phyloP scores from a whole-genome alignment of 2,113 vertebrate species.

The Eubucco bourcierii region DNA sequence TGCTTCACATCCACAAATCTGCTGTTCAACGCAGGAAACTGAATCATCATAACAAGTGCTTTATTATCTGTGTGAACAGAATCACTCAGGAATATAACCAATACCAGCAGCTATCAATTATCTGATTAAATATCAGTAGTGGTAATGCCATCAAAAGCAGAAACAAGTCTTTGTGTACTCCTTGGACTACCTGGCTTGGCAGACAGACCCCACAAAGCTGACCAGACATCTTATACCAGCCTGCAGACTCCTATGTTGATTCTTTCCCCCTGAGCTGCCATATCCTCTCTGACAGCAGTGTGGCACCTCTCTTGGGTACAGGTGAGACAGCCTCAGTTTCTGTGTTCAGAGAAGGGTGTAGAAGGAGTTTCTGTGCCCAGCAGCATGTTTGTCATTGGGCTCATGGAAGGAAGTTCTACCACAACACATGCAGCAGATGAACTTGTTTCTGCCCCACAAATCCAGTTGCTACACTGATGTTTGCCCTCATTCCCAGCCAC shows the following conservation, averaged over 20 bases:
- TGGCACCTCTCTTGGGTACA: fast-evolving
- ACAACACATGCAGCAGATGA: not conserved
- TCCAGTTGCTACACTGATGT: not conserved
- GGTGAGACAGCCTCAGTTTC: not conserved
- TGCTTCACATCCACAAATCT: not conserved
- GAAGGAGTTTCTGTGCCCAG: not conserved
- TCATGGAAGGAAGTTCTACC: not conserved
- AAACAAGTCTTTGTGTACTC: not conserved
- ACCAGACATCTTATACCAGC: not conserved
- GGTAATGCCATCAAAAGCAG: not conserved
- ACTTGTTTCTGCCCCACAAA: not conserved
- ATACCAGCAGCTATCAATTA: not conserved
- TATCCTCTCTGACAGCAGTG: not conserved
- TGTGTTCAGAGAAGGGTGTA: not conserved
- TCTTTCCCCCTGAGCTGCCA: not conserved
- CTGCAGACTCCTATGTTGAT: not conserved
- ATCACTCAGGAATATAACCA: not conserved
- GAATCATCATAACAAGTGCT: not conserved
- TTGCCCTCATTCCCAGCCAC: not conserved
- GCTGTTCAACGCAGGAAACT: not conserved
- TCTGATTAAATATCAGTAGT: not conserved
- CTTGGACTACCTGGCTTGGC: not conserved
- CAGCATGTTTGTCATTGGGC: not conserved
- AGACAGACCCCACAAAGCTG: not conserved
- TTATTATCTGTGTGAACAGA: not conserved